Percentiles rank a stretch among this genome's conserved stretches.
Evolutionary conservation across 2,888 invertebrate species (phyloP).

Genomic region (Julus scandinavius): DNA sequence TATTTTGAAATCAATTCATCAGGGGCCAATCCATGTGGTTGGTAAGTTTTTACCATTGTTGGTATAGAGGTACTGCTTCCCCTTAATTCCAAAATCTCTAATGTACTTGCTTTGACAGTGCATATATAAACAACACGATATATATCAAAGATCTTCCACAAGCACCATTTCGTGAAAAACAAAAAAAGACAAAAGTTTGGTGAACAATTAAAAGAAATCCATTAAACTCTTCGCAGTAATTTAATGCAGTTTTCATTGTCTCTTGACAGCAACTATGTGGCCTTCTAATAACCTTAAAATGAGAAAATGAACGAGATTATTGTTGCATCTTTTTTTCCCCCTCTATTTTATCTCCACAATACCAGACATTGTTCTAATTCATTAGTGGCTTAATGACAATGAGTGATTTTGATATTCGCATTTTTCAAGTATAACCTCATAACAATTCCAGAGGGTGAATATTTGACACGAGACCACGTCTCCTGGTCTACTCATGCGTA

Average conservation of each 20-base stretch:
- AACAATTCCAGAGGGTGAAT: slow-evolving; percentile 34
- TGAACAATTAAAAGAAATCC: slow-evolving; percentile 3
- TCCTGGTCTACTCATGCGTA: slow-evolving; percentile 1
- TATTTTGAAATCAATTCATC: too few species aligned
- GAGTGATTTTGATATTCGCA: slow-evolving; percentile 39
- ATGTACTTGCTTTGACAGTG: too few species aligned
- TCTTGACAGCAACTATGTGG: not conserved
- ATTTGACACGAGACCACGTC: slow-evolving; percentile 26
- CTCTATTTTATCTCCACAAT: not conserved
- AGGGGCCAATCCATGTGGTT: too few species aligned
- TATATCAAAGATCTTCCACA: too few species aligned
- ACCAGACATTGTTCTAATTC: slow-evolving; percentile 29
- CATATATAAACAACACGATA: too few species aligned
- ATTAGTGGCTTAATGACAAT: slow-evolving; percentile 34
- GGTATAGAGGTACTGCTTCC: too few species aligned
- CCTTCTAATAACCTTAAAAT: slow-evolving; percentile 9
- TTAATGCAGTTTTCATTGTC: slow-evolving; percentile 5
- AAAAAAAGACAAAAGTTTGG: not conserved
- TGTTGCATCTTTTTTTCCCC: not conserved
- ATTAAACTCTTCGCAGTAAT: not conserved
- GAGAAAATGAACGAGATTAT: not conserved
- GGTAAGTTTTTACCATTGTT: too few species aligned
- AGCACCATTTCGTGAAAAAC: too few species aligned
- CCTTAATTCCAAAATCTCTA: too few species aligned
- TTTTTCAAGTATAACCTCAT: slow-evolving; percentile 39